A percentile compares a stretch with the other conserved stretches of the same genome.
Conservation (phyloP, 2,888 invertebrate genomes). For the Drosophila sordidula region DNA sequence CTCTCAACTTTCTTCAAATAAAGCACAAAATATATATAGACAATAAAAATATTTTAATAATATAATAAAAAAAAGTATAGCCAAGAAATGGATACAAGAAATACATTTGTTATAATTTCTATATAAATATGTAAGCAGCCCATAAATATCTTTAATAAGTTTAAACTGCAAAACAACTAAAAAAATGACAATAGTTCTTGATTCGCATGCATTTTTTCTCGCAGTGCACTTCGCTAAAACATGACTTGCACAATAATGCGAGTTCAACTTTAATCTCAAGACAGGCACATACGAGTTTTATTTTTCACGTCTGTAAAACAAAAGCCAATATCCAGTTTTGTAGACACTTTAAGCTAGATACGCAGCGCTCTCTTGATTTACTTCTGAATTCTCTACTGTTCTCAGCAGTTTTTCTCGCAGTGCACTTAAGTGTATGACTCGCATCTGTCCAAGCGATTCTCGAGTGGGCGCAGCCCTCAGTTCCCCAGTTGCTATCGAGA, state of each 20-base stretch:
- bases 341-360: not conserved
- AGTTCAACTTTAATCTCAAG: not conserved
- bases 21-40: too few relatives aligned
- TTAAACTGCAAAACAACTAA: too few relatives aligned
- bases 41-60: too few relatives aligned
- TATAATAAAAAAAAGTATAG: too few relatives aligned
- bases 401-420: conserved; percentile 1
- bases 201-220: not conserved
- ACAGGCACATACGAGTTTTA: conserved; percentile 6
- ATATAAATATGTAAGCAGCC: too few relatives aligned
- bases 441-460: conserved; percentile 29
- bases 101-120: too few relatives aligned
- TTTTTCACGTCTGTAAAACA: not conserved
- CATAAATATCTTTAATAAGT: too few relatives aligned
- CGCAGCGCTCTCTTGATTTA: not conserved
- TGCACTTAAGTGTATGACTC: conserved; percentile 14
- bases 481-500: conserved; percentile 37
- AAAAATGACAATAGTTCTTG: too few relatives aligned
- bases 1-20: too few relatives aligned
- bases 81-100: too few relatives aligned
- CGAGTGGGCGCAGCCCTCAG: conserved; percentile 17
- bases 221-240: conserved; percentile 6
- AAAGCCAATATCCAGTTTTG: not conserved
- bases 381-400: too few relatives aligned
- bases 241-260: not conserved